Conservation (phyloP, 2,113 vertebrate species). For the Lepus timidus region DNA sequence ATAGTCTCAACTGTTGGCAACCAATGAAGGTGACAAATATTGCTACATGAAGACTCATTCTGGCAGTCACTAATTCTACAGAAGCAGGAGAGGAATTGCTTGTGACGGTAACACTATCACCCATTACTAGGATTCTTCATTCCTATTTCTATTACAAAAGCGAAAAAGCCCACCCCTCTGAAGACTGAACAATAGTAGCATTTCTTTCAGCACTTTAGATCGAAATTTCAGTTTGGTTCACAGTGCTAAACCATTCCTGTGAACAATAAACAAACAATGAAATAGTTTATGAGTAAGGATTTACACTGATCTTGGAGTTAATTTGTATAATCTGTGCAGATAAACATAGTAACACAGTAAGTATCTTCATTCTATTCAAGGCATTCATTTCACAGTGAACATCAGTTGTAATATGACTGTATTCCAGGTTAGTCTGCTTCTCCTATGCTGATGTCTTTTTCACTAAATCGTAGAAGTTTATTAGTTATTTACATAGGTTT, state of each 20-base stretch:
- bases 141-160: neutral
- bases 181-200: neutral
- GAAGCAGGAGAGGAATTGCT: neutral
- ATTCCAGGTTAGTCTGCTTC: neutral
- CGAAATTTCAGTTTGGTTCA: neutral
- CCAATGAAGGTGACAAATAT: neutral
- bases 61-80: neutral
- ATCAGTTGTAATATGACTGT: neutral
- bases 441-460: neutral
- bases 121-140: neutral
- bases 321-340: neutral
- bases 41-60: neutral
- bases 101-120: neutral
- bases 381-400: constrained; percentile 6
- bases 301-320: constrained; percentile 18
- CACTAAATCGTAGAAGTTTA: neutral
- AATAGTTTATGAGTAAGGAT: constrained; percentile 36
- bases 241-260: neutral
- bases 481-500: neutral
- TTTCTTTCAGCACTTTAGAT: neutral
- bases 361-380: neutral
- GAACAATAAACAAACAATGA: neutral
- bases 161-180: neutral
- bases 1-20: neutral
- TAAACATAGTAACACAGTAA: constrained; percentile 29